Conservation (phyloP, 2,888 invertebrate species). For the Lycaena phlaeas region DNA sequence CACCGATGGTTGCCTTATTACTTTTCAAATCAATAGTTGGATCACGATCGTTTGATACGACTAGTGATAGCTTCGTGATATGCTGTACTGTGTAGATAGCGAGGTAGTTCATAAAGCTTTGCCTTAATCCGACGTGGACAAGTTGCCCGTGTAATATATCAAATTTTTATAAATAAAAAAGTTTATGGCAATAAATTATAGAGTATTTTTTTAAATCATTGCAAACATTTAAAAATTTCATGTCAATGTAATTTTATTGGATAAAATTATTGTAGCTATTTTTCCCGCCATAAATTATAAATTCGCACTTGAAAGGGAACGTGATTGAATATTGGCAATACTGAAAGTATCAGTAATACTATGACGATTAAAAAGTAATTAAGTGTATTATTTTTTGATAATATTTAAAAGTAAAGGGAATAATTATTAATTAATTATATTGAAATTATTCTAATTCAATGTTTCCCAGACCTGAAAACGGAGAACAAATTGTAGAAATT, state of each 20-base stretch:
- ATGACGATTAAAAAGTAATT: not conserved
- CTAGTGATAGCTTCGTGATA: not conserved
- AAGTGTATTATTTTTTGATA: slow-evolving; percentile 2
- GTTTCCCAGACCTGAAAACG: too few relatives aligned
- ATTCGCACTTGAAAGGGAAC: too few relatives aligned
- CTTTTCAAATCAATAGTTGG: slow-evolving; percentile 1
- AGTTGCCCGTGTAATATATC: slow-evolving; percentile 5
- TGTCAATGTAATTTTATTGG: too few relatives aligned
- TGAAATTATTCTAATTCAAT: too few relatives aligned
- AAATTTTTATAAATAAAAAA: slow-evolving; percentile 5
- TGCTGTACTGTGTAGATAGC: not conserved
- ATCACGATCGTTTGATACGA: not conserved
- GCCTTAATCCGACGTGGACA: not conserved
- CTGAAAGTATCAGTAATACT: not conserved
- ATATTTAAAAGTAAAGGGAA: not conserved
- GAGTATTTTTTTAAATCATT: not conserved
- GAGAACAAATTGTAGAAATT: too few relatives aligned
- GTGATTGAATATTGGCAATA: not conserved
- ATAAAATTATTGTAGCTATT: too few relatives aligned
- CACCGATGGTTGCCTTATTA: slow-evolving; percentile 52
- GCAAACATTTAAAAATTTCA: too few relatives aligned
- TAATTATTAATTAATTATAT: too few relatives aligned
- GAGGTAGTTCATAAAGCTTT: slow-evolving; percentile 1
- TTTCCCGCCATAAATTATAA: too few relatives aligned
- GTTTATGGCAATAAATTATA: slow-evolving; percentile 3